Base-by-base conservation (phyloP, 2,113 vertebrate genomes). In the Emydura subglobosa region DNA sequence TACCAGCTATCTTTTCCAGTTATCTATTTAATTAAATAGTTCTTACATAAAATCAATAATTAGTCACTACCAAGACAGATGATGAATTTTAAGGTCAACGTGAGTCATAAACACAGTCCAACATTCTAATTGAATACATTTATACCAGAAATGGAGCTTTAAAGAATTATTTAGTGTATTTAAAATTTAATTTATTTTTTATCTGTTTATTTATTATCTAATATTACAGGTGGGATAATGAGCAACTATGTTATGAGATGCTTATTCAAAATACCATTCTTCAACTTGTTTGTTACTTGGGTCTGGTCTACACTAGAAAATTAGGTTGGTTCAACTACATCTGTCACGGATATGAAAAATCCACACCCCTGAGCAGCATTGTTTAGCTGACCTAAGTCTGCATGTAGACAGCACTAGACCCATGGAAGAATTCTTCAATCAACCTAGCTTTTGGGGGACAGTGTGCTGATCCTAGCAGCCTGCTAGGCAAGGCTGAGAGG, bases 21-120 rank as follows among this genome's bases (percentile, higher is more conserved):
- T 93, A 97, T 96, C 84, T 91, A 79, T 82, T 97, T 97, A 96
- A 97, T 98, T 97, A 98, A 98, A 94, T 79, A 96, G 84, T 81
- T 88, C 53, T 94, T 89, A 96, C 89, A 92, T 80, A 93, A 96
- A 97, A 97, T 97, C 85, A 96, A 91, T 97, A 89, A 95, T 97
- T 94, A 92, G 68, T 92, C 90, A 87, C 47, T 88, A 72, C 79
- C n/a, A 95, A 96, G 86, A 91, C 22, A 93, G 83, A 79, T 92
- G 88, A 96, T 31, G n/a, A 86, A 94, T 95, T 98, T 97, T 95
- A 95, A 96, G 79, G 95, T 91, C 84, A 93, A 79, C 1, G 7
- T 0, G 31, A 96, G n/a, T 90, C 82, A 92, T 90, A 85, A 94
- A 83, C 74, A 78, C 74, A 88, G 22, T 92, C 44, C 79, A 47